Evolutionary conservation across 2,797 vertebrate species (phyloP).

Genomic region (Capromys pilorides): DNA sequence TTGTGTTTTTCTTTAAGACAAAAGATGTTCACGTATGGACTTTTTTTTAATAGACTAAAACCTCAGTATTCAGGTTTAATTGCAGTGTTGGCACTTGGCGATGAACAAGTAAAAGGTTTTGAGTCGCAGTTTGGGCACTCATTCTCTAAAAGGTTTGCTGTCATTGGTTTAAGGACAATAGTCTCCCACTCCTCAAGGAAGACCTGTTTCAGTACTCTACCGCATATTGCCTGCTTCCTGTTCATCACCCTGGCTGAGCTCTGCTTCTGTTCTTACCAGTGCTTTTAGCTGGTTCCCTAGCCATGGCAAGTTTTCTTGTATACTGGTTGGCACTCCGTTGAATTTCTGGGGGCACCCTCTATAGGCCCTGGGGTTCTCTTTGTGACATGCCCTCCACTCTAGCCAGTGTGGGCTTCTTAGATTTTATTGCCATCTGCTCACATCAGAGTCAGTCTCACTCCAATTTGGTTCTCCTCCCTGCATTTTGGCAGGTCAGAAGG

Average conservation of each 20-base stretch:
- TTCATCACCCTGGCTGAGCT: background rate
- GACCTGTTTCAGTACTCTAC: background rate
- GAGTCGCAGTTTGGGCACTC: background rate
- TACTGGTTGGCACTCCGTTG: background rate
- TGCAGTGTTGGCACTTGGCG: background rate
- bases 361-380: background rate
- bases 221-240: background rate
- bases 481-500: background rate
- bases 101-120: background rate
- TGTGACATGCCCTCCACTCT: background rate
- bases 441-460: background rate
- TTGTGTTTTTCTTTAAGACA: background rate
- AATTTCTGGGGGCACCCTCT: background rate
- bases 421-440: background rate
- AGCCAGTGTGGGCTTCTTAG: background rate
- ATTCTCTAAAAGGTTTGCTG: background rate
- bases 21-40: background rate
- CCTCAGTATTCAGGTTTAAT: background rate
- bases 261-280: rapidly evolving
- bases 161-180: background rate
- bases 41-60: background rate
- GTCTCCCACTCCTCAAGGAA: background rate
- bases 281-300: background rate
- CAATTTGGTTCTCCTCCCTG: background rate
- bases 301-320: background rate